Conservation (phyloP, 2,797 vertebrate genomes). For the Cossypha niveicapilla region DNA sequence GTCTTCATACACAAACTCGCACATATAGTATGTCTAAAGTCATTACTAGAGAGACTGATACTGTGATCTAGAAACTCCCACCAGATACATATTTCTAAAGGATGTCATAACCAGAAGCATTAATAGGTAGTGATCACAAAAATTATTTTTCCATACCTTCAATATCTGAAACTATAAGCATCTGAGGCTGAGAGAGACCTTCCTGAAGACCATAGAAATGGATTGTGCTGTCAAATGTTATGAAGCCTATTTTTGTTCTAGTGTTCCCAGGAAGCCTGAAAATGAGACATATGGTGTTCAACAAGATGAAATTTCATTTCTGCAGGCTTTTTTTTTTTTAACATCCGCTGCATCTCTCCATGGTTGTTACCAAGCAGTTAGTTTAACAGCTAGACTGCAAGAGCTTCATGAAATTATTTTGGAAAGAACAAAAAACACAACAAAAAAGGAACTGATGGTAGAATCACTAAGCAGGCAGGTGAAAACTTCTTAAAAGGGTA, state of each 20-base stretch:
- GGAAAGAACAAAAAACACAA: background rate
- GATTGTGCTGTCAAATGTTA: constrained; percentile 97
- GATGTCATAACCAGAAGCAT: background rate
- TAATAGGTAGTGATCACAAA: background rate
- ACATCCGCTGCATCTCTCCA: background rate
- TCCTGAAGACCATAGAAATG: constrained; percentile 98
- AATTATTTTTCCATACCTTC: constrained; percentile 82
- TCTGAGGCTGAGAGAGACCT: constrained; percentile 95
- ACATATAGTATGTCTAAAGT: background rate
- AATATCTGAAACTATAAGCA: constrained; percentile 96
- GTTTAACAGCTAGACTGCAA: background rate
- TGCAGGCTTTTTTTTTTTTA: background rate
- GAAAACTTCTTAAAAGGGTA: background rate
- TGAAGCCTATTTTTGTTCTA: constrained; percentile 94
- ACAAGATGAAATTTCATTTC: constrained; percentile 28
- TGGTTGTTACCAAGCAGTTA: background rate
- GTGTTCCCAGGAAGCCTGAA: constrained; percentile 94
- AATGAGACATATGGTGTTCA: constrained; percentile 64
- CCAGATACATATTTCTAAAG: background rate
- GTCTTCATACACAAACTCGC: background rate
- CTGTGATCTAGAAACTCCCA: background rate
- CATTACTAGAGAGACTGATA: background rate
- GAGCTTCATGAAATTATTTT: background rate
- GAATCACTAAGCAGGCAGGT: background rate
- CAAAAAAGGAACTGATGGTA: background rate